Percentiles rank a stretch among this genome's conserved stretches.
Conservation (phyloP, 2,797 vertebrate genomes). For the Chelidonichthys spinosus region DNA sequence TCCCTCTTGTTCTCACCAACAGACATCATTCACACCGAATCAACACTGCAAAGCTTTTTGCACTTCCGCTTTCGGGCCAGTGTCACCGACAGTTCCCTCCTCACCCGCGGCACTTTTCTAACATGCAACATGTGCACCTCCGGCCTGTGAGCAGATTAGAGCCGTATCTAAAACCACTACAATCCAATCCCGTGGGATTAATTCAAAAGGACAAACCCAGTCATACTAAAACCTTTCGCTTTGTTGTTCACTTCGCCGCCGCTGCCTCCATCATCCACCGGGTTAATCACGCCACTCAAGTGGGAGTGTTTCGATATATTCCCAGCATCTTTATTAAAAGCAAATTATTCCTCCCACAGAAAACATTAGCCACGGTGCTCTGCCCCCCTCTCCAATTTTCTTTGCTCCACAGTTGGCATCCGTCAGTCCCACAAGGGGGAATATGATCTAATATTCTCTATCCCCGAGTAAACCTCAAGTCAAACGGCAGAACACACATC, state of each 20-base stretch:
- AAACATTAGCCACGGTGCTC: constrained; percentile 36
- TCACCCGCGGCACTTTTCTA: neutral
- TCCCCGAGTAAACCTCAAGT: constrained; percentile 29
- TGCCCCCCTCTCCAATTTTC: constrained; percentile 25
- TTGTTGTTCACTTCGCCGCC: constrained; percentile 37
- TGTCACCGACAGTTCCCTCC: constrained; percentile 2
- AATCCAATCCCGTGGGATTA: constrained; percentile 64
- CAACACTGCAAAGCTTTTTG: neutral
- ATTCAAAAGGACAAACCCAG: constrained; percentile 45
- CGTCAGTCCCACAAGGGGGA: constrained; percentile 2
- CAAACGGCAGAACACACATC: constrained; percentile 12
- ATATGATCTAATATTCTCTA: constrained; percentile 37
- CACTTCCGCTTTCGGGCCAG: neutral
- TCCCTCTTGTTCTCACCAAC: constrained; percentile 4
- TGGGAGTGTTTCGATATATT: constrained; percentile 45
- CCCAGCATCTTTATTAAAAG: constrained; percentile 50
- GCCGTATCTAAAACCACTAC: constrained; percentile 62
- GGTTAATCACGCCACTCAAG: constrained; percentile 49
- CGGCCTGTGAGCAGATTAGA: constrained; percentile 59
- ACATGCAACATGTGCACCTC: constrained; percentile 27
- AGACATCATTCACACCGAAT: neutral
- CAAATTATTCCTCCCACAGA: constrained; percentile 53
- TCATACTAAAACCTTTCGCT: constrained; percentile 42
- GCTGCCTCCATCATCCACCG: constrained; percentile 2
- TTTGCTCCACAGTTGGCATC: constrained; percentile 20